Conservation (phyloP, 2,797 vertebrate genomes). For the Typhlichthys eigenmanni region DNA sequence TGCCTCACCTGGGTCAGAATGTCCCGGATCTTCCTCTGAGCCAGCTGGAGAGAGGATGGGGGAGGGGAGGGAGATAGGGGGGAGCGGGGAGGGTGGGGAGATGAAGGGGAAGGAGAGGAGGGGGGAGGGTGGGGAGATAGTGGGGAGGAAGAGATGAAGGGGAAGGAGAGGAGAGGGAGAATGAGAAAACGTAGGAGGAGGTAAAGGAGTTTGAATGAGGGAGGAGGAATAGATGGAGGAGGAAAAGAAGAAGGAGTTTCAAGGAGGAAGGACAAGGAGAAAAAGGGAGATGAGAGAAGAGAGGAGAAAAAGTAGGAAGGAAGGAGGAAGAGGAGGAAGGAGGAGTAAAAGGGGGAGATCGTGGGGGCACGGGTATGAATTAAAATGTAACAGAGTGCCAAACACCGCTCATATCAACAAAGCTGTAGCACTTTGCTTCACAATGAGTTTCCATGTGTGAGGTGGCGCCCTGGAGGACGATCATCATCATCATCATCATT, state of each 20-base stretch:
- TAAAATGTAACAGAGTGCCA: not conserved
- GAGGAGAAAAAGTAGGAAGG: not conserved
- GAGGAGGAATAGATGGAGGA: not conserved
- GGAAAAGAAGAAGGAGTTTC: not conserved
- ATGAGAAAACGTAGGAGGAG: not conserved
- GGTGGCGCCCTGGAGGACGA: not conserved
- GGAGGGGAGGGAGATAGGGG: too few relatives aligned
- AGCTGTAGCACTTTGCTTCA: too few relatives aligned
- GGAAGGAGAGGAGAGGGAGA: not conserved
- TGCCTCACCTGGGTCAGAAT: slow-evolving; percentile 94
- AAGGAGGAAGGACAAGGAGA: not conserved
- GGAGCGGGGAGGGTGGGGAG: slow-evolving; percentile 10
- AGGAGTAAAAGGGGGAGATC: not conserved
- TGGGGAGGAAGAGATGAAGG: too few relatives aligned
- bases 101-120: not conserved
- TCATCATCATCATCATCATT: not conserved
- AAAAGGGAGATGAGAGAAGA: not conserved
- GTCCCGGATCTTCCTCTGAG: slow-evolving; percentile 94
- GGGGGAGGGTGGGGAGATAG: not conserved
- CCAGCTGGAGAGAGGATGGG: slow-evolving; percentile 82
- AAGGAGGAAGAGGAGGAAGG: not conserved
- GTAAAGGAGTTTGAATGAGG: not conserved
- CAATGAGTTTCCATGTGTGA: too few relatives aligned
- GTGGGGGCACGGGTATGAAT: not conserved
- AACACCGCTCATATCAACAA: too few relatives aligned